Conservation (phyloP, 2,113 vertebrate genomes). For the Eubucco bourcierii region DNA sequence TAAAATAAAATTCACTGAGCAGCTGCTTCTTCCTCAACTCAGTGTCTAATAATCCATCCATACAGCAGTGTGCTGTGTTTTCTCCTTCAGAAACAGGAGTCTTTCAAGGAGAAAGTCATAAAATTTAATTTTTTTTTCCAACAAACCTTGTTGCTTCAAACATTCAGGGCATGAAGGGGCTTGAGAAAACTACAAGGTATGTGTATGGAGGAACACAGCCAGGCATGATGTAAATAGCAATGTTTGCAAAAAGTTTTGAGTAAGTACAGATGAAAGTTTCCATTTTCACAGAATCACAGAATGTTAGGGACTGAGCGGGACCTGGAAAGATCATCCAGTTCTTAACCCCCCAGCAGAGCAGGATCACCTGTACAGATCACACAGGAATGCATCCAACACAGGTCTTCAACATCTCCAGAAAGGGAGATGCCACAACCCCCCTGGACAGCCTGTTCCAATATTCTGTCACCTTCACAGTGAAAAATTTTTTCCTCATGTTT, state of each 20-base stretch:
- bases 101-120: background rate
- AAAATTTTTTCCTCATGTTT: no score
- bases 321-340: no score
- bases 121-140: background rate
- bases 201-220: background rate
- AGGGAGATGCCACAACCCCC: no score
- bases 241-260: background rate
- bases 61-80: background rate
- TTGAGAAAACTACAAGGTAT: background rate
- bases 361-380: no score
- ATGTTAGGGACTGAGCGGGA: no score
- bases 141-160: background rate
- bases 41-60: background rate
- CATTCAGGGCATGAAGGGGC: background rate
- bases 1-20: background rate
- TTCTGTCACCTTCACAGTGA: no score
- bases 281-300: background rate
- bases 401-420: no score
- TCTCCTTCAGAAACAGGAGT: background rate
- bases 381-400: no score
- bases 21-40: background rate
- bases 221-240: background rate
- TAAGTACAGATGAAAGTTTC: background rate
- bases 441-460: no score
- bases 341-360: no score